Conservation (phyloP, 2,797 vertebrate genomes). For the Meda fulgida region DNA sequence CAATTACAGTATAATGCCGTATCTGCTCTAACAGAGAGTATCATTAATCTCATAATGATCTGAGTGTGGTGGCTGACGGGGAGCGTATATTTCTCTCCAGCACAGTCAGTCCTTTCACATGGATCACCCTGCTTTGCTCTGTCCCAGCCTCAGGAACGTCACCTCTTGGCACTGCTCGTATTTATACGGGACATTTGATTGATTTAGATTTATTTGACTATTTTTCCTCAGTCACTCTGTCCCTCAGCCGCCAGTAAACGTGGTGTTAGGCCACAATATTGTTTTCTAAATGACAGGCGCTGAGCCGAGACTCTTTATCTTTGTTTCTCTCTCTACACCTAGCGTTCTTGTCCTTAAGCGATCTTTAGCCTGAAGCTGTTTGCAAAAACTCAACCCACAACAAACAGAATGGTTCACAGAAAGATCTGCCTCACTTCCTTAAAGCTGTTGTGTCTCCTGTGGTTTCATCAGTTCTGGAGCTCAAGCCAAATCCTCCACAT, state of each 20-base stretch:
- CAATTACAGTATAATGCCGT: slow-evolving; percentile 42
- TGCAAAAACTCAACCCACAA: slow-evolving; percentile 67
- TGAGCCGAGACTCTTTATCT: slow-evolving; percentile 6
- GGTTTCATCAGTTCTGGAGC: slow-evolving; percentile 60
- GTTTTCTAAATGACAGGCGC: slow-evolving; percentile 4
- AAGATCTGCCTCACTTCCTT: slow-evolving; percentile 62
- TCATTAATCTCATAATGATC: slow-evolving; percentile 51
- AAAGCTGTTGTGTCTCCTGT: slow-evolving; percentile 61
- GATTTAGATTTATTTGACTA: slow-evolving; percentile 66
- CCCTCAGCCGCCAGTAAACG: slow-evolving; percentile 55
- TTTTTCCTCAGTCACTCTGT: slow-evolving; percentile 27
- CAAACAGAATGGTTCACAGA: slow-evolving; percentile 67
- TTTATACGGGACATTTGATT: slow-evolving; percentile 59
- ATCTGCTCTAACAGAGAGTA: slow-evolving; percentile 50
- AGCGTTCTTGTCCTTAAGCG: slow-evolving; percentile 65
- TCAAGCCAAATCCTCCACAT: slow-evolving; percentile 65
- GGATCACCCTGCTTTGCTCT: slow-evolving; percentile 25
- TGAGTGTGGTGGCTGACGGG: slow-evolving; percentile 44
- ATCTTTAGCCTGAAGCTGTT: slow-evolving; percentile 74
- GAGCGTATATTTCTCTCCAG: slow-evolving; percentile 23
- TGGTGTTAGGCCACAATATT: slow-evolving; percentile 57
- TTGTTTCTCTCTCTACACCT: slow-evolving; percentile 36
- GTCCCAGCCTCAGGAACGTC: slow-evolving; percentile 48
- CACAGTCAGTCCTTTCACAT: slow-evolving; percentile 54
- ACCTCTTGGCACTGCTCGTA: slow-evolving; percentile 50